Base-by-base conservation (phyloP, 2,888 invertebrate genomes). In the Ornithoptera priamus region DNA sequence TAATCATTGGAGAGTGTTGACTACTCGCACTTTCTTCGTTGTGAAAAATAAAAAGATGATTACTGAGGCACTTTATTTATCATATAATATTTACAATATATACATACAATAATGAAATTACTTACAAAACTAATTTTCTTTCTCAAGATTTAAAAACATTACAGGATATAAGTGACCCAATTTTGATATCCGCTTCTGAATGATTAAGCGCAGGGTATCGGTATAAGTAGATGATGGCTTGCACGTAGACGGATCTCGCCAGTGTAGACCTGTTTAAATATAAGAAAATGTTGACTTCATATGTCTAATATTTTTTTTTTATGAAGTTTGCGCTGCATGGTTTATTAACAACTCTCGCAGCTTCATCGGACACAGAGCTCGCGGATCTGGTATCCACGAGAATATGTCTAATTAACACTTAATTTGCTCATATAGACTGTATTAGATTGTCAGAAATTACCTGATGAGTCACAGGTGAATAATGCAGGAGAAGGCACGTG, bases 401-500 rank as follows among this genome's bases (percentile, higher is more conserved):
- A 22, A 30, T 30, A 39, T 39, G 39, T 39, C 7, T 10, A 39
- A 39, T 39, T 7, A 30, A 30, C 30, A 30, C 4, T 30, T 30
- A 30, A 30, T 3, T 30, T 30, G 5, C 5, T 30, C 30, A 30
- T 30, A 5, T 39, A 39, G 7, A 7, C 17, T 1, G 2, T 17
- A 17, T 50, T 50, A 12, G 17, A 5, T 50, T 12, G 15, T 57
- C 18, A 18, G 6, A 46, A 42, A 24, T 50, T 83, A 81, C 94
- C 95, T 77, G 94, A 94, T 53, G 93, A 86, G 81, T 96, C 96
- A 66, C 95, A 94, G 1, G 93, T 92, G 78, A 97, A 97, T 15
- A 97, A 86, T 0, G 96, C 96, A 0, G 97, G 97, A 0, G 97
- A 96, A 0, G 97, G 97, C 30, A 97, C 96, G 82, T 97, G 95